Evolutionary conservation across 2,888 invertebrate genomes (phyloP), one percentile per base, ranked within the genome.

Genomic region (Ctena decussata): DNA sequence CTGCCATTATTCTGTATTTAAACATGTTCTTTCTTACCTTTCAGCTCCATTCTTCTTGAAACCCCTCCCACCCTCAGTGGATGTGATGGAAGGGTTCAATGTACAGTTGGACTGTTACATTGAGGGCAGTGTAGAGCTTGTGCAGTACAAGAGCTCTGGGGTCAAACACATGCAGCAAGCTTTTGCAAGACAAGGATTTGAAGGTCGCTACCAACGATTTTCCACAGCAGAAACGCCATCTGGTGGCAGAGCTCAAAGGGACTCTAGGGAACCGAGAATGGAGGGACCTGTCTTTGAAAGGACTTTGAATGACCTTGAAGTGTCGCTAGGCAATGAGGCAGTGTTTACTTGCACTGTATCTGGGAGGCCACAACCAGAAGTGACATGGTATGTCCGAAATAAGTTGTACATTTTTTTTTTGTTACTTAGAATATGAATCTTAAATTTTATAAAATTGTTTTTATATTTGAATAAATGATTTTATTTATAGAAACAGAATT

Each of bases 51-150:
- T 94, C 93, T 94, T 94, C 89, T 91, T 94, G 89, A 93, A 94
- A 73, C 93, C 94, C 73, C 90, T 94, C 57, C 94, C 94, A 37
- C 91, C 84, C 12, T 92, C 93, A 65, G 90, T 94, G 39, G 94
- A 94, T 70, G 93, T 94, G 41, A 93, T 94, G 91, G 93, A 93
- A 78, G 95, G 95, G 30, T 92, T 91, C 60, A 93, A 95, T 77
- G 90, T 94, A 32, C 92, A 93, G 70, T 91, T 95, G 77, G 93
- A 93, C 82, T 98, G 98, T 95, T 98, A 98, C 96, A 98, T 99
- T 30, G 97, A 98, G 79, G 96, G 92, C n/a, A 91, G 92, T 35
- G 87, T 93, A 12, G 92, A 93, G 60, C 87, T 93, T 41, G 84
- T 94, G 27, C 91, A 92, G 89, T 90, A 90, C 69, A 90, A 91